A percentile compares a stretch with the other conserved stretches of the same genome.
These are phyloP conservation scores for Monoplex corrugatus DNA, from an alignment of 2,888 invertebrate genomes.

Conservation along the genomic window DNA sequence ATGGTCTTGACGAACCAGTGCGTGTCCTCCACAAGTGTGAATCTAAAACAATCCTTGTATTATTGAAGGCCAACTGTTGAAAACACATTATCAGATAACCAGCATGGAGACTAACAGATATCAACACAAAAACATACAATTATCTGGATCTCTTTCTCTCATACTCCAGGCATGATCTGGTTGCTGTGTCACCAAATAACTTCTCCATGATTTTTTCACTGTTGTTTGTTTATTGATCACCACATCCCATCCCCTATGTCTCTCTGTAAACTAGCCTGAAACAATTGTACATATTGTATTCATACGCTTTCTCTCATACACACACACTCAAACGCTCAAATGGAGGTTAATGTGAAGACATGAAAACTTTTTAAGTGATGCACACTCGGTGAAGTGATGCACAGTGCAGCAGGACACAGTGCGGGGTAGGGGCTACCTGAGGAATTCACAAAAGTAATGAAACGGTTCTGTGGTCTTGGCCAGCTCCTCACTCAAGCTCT, in stretches of 20 bases:
- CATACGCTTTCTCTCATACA: constrained; percentile 9
- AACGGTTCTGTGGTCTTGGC: constrained; percentile 86
- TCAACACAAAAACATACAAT: no score
- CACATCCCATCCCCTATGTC: no score
- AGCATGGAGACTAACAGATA: not conserved
- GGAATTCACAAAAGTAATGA: constrained; percentile 96
- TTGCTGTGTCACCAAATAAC: no score
- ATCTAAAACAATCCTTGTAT: constrained; percentile 65
- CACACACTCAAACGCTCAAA: constrained; percentile 20
- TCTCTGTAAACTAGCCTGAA: no score
- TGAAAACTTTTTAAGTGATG: no score
- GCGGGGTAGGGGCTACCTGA: constrained; percentile 84
- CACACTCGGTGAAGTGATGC: not conserved
- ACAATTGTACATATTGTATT: no score
- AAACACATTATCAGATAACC: not conserved
- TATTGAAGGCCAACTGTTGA: not conserved
- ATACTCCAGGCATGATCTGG: no score
- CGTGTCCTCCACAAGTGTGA: constrained; percentile 76
- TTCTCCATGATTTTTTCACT: no score
- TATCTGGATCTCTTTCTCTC: no score
- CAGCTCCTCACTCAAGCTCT: constrained; percentile 84
- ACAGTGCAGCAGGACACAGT: not conserved
- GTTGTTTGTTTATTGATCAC: no score
- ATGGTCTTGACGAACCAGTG: constrained; percentile 83
- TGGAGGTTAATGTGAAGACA: not conserved